These are phyloP conservation scores for Leptosomus discolor DNA, from an alignment of 2,113 vertebrate genomes.

Conservation along the genomic window DNA sequence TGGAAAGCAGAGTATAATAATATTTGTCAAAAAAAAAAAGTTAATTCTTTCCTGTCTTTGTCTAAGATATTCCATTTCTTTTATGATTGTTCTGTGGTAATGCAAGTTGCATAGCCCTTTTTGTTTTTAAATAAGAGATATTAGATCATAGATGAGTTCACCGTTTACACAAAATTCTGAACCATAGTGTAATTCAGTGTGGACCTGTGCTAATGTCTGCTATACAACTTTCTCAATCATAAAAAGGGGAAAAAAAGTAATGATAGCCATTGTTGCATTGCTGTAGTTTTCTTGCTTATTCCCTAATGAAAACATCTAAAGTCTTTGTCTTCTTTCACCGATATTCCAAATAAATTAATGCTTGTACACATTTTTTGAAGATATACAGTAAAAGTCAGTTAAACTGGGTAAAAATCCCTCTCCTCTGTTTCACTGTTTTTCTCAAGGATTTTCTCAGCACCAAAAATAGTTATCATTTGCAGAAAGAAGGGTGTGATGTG, in stretches of 20 bases:
- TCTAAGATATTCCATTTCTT: constrained; percentile 38
- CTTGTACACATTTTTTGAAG: neutral
- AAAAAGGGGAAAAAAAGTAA: neutral
- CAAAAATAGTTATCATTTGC: neutral
- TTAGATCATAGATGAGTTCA: constrained; percentile 22
- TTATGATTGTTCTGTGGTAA: constrained; percentile 21
- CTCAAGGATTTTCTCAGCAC: neutral
- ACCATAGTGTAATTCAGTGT: neutral
- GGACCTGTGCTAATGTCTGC: constrained; percentile 3
- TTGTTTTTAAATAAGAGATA: constrained; percentile 58
- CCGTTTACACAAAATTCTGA: constrained; percentile 29
- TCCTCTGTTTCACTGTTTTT: neutral
- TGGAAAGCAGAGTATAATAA: constrained; percentile 29
- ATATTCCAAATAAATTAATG: neutral
- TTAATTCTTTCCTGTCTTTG: constrained; percentile 17
- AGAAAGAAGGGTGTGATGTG: neutral
- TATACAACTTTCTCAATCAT: neutral
- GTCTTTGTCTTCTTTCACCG: neutral
- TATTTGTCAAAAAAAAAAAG: constrained; percentile 40
- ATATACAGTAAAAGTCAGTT: neutral
- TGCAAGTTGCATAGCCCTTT: neutral
- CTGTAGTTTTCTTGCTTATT: neutral
- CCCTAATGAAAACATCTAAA: neutral
- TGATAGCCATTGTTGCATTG: neutral
- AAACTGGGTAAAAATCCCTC: neutral